A percentile compares a stretch with the other conserved stretches of the same genome.
Evolutionary conservation across 2,797 vertebrate genomes (phyloP).

Genomic region (Rhabdomys pumilio): DNA sequence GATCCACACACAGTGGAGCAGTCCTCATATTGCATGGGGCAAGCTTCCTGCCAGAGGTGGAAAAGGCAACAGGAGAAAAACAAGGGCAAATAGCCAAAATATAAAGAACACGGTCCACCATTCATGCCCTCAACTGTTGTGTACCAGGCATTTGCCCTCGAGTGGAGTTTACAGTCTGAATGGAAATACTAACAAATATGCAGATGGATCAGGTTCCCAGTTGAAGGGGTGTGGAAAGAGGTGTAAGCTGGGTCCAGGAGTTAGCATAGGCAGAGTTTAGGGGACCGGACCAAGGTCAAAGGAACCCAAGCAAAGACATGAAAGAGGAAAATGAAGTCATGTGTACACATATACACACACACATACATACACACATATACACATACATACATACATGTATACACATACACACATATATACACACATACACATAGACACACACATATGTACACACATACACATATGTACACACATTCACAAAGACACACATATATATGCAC

Average conservation of each 20-base stretch:
- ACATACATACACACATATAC: not conserved
- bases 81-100: too few relatives aligned
- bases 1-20: not conserved
- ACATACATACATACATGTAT: not conserved
- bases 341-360: fast-evolving
- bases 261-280: not conserved
- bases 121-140: not conserved
- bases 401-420: not conserved
- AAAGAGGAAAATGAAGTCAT: not conserved
- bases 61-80: not conserved
- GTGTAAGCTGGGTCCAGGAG: too few relatives aligned
- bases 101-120: not conserved
- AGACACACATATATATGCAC: fast-evolving
- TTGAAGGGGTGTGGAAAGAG: not conserved
- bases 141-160: not conserved
- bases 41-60: not conserved
- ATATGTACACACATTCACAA: not conserved
- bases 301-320: not conserved
- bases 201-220: not conserved
- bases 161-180: not conserved
- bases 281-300: not conserved
- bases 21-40: not conserved
- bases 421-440: not conserved
- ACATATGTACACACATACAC: not conserved
- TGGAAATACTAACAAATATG: not conserved